Percentiles rank a stretch among this genome's conserved stretches.
Evolutionary conservation across 2,888 invertebrate genomes (phyloP).

Genomic region (Drosophila niveifrons): DNA sequence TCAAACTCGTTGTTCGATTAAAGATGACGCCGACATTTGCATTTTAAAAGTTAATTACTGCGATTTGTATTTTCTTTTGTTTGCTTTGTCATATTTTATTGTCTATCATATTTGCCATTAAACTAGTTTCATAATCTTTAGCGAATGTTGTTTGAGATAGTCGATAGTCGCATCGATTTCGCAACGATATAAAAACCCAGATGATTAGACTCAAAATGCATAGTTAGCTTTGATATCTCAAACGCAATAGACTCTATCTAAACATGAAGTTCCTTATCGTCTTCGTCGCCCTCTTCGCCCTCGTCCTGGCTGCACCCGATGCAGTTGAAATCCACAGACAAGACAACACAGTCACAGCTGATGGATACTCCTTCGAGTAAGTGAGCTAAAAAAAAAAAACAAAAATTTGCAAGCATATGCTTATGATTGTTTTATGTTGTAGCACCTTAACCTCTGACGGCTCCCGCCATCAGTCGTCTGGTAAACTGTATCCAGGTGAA

Average conservation of each 20-base stretch:
- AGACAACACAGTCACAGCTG: conserved; percentile 83
- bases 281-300: conserved; percentile 66
- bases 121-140: conserved; percentile 34
- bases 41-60: conserved; percentile 12
- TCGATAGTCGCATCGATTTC: not conserved
- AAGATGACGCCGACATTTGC: conserved; percentile 1
- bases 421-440: not conserved
- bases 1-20: too few relatives aligned
- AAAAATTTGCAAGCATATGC: too few relatives aligned
- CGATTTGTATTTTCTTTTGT: conserved; percentile 10
- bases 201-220: not conserved
- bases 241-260: conserved; percentile 16
- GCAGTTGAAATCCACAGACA: conserved; percentile 14
- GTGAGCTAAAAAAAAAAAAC: too few relatives aligned
- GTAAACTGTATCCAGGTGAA: too few relatives aligned
- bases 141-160: not conserved
- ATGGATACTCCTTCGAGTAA: conserved; percentile 86
- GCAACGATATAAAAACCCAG: conserved; percentile 22
- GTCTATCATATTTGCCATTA: conserved; percentile 11
- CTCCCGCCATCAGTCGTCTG: too few relatives aligned
- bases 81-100: too few relatives aligned
- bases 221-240: conserved; percentile 41
- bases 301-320: conserved; percentile 59
- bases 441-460: too few relatives aligned
- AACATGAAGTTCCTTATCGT: conserved; percentile 68